phyloP scores from a whole-genome alignment of 1,140 invertebrate genomes.

The Orius laevigatus region DNA sequence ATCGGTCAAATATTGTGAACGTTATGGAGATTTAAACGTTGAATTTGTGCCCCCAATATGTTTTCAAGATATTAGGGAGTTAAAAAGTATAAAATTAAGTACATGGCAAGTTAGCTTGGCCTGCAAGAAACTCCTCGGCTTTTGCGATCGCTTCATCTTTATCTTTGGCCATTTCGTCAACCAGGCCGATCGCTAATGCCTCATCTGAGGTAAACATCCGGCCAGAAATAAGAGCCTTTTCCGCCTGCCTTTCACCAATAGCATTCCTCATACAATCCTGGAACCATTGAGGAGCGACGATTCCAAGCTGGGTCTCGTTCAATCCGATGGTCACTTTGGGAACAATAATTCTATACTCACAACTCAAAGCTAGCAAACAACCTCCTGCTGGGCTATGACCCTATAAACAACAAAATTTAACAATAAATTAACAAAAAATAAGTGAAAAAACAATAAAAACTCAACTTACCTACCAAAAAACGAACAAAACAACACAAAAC shows the following conservation, averaged over 20 bases:
- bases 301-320: conserved; percentile 58
- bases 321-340: conserved; percentile 64
- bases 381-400: conserved; percentile 72
- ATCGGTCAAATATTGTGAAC: too few species aligned
- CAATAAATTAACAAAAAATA: too few species aligned
- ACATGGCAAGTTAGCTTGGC: conserved; percentile 43
- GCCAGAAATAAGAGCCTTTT: conserved; percentile 54
- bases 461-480: too few species aligned
- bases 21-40: too few species aligned
- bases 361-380: conserved; percentile 57
- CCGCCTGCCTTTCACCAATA: conserved; percentile 44
- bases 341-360: conserved; percentile 72
- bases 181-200: conserved; percentile 55
- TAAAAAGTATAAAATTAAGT: background rate
- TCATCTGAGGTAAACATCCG: conserved; percentile 55
- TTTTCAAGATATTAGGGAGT: too few species aligned
- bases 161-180: conserved; percentile 54
- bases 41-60: too few species aligned
- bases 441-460: too few species aligned
- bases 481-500: too few species aligned
- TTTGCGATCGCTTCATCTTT: conserved; percentile 48
- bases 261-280: conserved; percentile 35
- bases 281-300: conserved; percentile 61
- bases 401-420: conserved; percentile 26
- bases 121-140: conserved; percentile 44